These are phyloP conservation scores for Pholis gunnellus DNA, from an alignment of 2,113 vertebrate species.

Conservation along the genomic window DNA sequence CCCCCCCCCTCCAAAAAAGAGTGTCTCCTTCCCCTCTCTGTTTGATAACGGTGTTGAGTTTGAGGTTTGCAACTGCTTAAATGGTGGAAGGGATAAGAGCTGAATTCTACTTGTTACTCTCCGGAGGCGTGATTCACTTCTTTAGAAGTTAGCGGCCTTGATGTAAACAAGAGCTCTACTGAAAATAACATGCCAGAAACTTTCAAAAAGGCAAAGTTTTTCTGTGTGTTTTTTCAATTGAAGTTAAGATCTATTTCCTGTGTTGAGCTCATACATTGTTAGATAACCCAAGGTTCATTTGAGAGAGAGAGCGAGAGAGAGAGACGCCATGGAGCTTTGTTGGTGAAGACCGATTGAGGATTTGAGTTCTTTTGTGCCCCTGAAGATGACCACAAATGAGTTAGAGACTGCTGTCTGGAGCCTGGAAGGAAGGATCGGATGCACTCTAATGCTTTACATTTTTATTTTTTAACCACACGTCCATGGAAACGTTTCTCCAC, in stretches of 20 bases:
- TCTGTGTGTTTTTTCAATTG: slow-evolving; percentile 48
- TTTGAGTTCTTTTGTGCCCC: slow-evolving; percentile 64
- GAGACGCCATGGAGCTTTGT: slow-evolving; percentile 54
- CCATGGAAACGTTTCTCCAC: slow-evolving; percentile 13
- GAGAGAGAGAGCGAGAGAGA: slow-evolving; percentile 23
- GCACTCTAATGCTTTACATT: slow-evolving; percentile 12
- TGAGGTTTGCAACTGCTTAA: slow-evolving; percentile 62
- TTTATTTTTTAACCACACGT: slow-evolving; percentile 19
- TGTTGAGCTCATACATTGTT: slow-evolving; percentile 54
- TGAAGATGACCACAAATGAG: slow-evolving; percentile 66
- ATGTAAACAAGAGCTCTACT: slow-evolving; percentile 75
- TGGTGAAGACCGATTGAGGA: slow-evolving; percentile 67
- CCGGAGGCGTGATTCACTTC: slow-evolving; percentile 63
- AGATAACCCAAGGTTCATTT: slow-evolving; percentile 41
- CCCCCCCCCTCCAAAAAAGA: slow-evolving; percentile 28
- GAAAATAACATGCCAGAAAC: slow-evolving; percentile 75
- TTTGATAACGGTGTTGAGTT: slow-evolving; percentile 53
- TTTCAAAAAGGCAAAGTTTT: slow-evolving; percentile 69
- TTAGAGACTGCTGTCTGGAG: slow-evolving; percentile 37
- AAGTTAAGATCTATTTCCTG: slow-evolving; percentile 70
- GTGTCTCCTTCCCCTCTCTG: neutral
- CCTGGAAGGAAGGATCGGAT: slow-evolving; percentile 40
- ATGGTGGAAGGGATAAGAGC: slow-evolving; percentile 60
- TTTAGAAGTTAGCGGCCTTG: slow-evolving; percentile 70
- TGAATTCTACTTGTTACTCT: slow-evolving; percentile 57